phyloP scores from a whole-genome alignment of 92 coral and sea anemone genomes.

The Paragorgia papillata region DNA sequence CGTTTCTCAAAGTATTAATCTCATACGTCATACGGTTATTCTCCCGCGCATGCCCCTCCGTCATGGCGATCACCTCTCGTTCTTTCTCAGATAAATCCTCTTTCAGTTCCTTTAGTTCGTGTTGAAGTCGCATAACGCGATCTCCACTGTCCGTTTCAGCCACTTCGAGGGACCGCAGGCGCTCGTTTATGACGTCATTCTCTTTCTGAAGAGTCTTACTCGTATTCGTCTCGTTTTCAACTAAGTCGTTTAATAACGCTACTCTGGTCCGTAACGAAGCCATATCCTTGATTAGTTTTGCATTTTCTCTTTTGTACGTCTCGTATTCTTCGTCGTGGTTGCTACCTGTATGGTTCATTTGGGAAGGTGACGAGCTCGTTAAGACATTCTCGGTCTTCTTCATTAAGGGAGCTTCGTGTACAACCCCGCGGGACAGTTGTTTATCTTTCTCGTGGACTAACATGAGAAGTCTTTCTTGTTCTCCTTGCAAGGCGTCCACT shows the following conservation, averaged over 20 bases:
- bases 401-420: slow-evolving; percentile 47
- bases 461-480: slow-evolving; percentile 79
- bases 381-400: slow-evolving; percentile 11
- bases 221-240: slow-evolving; percentile 37
- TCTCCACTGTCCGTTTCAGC: slow-evolving; percentile 7
- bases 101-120: slow-evolving; percentile 41
- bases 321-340: background rate
- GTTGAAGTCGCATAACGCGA: slow-evolving; percentile 28
- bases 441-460: slow-evolving; percentile 87
- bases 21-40: slow-evolving; percentile 21
- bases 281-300: slow-evolving; percentile 16
- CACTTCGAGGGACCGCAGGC: slow-evolving; percentile 19
- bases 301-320: background rate
- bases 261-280: slow-evolving; percentile 25
- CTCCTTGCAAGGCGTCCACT: slow-evolving; percentile 65
- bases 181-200: slow-evolving; percentile 33
- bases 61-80: slow-evolving; percentile 1
- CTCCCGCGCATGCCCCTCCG: background rate
- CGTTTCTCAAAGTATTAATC: slow-evolving; percentile 48
- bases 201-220: slow-evolving; percentile 15
- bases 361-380: slow-evolving; percentile 20
- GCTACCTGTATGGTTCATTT: background rate
- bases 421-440: slow-evolving; percentile 68
- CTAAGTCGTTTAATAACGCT: slow-evolving; percentile 40
- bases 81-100: slow-evolving; percentile 11